Conservation (phyloP, 2,797 vertebrate species). For the Poecilia wingei region DNA sequence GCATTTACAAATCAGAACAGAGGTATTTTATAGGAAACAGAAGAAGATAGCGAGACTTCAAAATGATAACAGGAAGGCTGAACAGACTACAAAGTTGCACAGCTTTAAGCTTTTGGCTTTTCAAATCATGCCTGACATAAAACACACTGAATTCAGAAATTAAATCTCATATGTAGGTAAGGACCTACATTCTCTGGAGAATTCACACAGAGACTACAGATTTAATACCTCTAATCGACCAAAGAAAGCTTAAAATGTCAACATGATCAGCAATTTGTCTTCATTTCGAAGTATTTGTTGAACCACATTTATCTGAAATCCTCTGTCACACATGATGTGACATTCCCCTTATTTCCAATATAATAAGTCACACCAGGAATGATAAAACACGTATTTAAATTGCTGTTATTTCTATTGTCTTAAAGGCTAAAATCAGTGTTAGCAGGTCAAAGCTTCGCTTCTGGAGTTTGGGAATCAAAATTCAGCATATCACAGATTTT, state of each 20-base stretch:
- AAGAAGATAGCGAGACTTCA: not conserved
- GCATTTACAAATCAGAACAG: not conserved
- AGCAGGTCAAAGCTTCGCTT: not conserved
- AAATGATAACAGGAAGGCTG: not conserved
- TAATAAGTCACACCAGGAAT: not conserved
- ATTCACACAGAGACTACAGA: not conserved
- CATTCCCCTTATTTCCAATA: not conserved
- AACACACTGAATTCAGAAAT: not conserved
- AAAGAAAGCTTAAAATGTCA: not conserved
- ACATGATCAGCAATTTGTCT: not conserved
- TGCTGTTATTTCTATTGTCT: not conserved
- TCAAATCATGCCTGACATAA: not conserved
- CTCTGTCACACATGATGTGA: not conserved
- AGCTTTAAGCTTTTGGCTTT: not conserved
- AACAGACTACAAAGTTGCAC: not conserved
- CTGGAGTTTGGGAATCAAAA: not conserved
- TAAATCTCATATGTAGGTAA: not conserved
- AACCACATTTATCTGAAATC: not conserved
- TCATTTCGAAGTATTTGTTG: not conserved
- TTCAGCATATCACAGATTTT: not conserved
- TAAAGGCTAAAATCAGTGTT: not conserved
- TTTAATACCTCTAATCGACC: not conserved
- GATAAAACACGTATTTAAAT: not conserved
- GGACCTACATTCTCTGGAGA: not conserved
- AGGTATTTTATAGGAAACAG: not conserved